Conservation (phyloP, 2,888 invertebrate genomes). For the Lepas anatifera region DNA sequence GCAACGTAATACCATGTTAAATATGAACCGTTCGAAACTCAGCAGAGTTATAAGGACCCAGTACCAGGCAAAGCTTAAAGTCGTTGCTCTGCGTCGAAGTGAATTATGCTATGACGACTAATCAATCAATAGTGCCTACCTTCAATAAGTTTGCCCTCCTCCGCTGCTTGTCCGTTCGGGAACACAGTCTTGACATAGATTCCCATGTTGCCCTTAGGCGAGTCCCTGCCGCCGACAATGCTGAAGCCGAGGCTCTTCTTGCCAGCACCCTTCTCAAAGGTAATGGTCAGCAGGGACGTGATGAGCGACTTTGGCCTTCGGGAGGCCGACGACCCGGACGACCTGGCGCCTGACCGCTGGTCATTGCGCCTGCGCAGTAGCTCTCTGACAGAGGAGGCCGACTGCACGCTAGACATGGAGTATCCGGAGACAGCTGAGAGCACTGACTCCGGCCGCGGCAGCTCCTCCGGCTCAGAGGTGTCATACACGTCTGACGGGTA, state of each 20-base stretch:
- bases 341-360: slow-evolving; percentile 19
- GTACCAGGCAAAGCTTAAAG: no score
- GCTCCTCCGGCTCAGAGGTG: slow-evolving; percentile 19
- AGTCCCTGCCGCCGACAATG: slow-evolving; percentile 78
- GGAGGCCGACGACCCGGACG: slow-evolving; percentile 19
- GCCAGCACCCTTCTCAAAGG: slow-evolving; percentile 68
- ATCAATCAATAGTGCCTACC: no score
- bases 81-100: no score
- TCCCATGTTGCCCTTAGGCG: slow-evolving; percentile 71
- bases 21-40: no score
- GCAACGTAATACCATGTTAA: no score
- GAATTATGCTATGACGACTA: no score
- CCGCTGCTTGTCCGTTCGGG: slow-evolving; percentile 71
- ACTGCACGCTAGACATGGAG: not conserved
- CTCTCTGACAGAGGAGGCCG: not conserved
- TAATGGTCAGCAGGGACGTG: slow-evolving; percentile 37
- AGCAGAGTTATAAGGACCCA: no score
- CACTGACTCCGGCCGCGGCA: not conserved
- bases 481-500: slow-evolving; percentile 18
- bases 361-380: not conserved
- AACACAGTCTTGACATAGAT: slow-evolving; percentile 82
- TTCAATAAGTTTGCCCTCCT: slow-evolving; percentile 68
- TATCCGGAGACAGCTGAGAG: not conserved
- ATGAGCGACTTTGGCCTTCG: slow-evolving; percentile 31
- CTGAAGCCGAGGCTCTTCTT: slow-evolving; percentile 79